Conservation (phyloP, 2,113 vertebrate species). For the Nothocercus julius region DNA sequence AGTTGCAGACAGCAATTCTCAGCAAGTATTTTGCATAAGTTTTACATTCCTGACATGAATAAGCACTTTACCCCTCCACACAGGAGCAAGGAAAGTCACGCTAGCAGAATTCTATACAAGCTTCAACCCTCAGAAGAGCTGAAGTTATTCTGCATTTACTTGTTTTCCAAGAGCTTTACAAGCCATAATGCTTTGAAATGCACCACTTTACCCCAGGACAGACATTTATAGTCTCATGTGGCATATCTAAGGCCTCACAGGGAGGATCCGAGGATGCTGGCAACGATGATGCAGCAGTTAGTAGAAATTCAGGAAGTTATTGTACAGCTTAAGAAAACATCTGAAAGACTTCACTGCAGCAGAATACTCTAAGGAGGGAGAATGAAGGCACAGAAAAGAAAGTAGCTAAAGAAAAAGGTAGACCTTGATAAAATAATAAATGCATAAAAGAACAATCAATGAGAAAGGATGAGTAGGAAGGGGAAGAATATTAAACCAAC, state of each 20-base stretch:
- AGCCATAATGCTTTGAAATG: background rate
- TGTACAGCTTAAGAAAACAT: background rate
- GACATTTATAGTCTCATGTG: background rate
- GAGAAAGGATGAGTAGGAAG: background rate
- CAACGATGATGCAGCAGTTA: background rate
- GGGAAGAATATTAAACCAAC: background rate
- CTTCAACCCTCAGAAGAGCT: background rate
- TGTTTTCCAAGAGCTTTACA: background rate
- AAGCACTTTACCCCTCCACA: background rate
- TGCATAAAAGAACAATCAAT: background rate
- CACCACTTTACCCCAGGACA: background rate
- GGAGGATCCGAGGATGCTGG: background rate
- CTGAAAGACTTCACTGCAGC: background rate
- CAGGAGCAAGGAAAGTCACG: background rate
- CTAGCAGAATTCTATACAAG: background rate
- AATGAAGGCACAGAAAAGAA: background rate
- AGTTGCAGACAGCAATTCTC: background rate
- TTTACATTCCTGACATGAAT: background rate
- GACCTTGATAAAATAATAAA: background rate
- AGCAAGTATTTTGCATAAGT: background rate
- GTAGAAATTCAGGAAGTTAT: background rate
- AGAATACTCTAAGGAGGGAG: background rate
- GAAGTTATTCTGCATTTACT: background rate
- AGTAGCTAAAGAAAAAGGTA: background rate
- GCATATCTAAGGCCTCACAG: background rate